Evolutionary conservation across 2,888 invertebrate species (phyloP), one percentile per base, ranked within the genome.

Genomic region (Oithona nana): DNA sequence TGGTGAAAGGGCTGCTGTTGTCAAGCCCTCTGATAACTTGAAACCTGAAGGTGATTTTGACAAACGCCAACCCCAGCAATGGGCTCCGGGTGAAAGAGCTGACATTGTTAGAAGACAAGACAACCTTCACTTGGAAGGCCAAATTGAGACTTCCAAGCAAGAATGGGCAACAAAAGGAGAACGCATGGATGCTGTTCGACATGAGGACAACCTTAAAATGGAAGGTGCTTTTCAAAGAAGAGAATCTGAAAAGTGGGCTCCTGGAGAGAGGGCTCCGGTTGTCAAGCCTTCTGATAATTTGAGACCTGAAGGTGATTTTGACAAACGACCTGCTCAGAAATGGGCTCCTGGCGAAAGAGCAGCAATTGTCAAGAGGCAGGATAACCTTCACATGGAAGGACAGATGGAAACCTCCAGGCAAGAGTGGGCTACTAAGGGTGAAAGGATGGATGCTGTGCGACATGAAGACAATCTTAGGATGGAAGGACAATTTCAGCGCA

Each of bases 331-430:
- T 24, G 24, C 28, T n/a, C 63, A 64, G 28, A 49, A 29, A 28
- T 57, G 68, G 28, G 52, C 65, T 3, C 49, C 57, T 22, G 74
- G 72, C 11, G 74, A 74, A 29, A 63, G 73, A 61, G 66, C 65
- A 57, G 68, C 67, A 16, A 65, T 67, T 24, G 66, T 66, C 51
- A 67, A 66, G 28, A 66, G 66, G 22, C 65, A 82, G 70, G 84
- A 85, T 71, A 81, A 85, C 70, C 76, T 86, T 56, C 81, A 80
- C 62, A 77, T 81, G 67, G 84, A 84, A 70, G 84, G 84, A 16
- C 63, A 65, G 11, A 64, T 67, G 16, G 57, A 55, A n/a, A 65
- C 51, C 8, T 63, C 61, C n/a, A 39, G 59, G 4, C 63, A 64
- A 58, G 2, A 69, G 77, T 77, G 49, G 48, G 64, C 55, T 39